phyloP scores from a whole-genome alignment of 2,113 vertebrate genomes.

The Smithornis capensis region DNA sequence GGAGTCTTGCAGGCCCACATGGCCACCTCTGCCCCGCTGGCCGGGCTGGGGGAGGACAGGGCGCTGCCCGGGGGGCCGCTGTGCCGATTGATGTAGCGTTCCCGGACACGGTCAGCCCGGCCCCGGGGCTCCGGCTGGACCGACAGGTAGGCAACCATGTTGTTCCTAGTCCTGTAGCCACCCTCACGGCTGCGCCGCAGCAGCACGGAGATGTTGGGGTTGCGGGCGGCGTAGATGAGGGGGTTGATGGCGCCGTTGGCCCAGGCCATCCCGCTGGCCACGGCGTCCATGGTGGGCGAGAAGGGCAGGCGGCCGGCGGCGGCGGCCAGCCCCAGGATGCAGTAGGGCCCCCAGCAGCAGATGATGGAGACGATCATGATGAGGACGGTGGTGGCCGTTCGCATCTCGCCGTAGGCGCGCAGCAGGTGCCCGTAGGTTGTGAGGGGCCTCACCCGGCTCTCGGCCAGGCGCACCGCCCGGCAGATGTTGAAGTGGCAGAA shows the following conservation, averaged over 20 bases:
- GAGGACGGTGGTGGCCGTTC: slow-evolving; percentile 91
- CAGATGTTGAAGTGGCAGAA: slow-evolving; percentile 96
- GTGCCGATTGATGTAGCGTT: slow-evolving; percentile 74
- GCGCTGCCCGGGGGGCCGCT: slow-evolving; percentile 63
- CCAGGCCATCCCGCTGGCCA: slow-evolving; percentile 91
- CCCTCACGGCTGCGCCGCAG: slow-evolving; percentile 86
- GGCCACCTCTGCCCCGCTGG: slow-evolving; percentile 79
- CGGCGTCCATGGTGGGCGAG: slow-evolving; percentile 83
- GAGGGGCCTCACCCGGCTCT: slow-evolving; percentile 85
- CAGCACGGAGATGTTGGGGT: slow-evolving; percentile 89
- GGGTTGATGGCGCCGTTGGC: slow-evolving; percentile 95
- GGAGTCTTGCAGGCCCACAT: slow-evolving; percentile 95
- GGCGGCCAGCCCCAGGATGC: slow-evolving; percentile 85
- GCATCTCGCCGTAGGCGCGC: slow-evolving; percentile 89
- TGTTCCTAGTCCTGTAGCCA: slow-evolving; percentile 90
- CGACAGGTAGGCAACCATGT: slow-evolving; percentile 75
- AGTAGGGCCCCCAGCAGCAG: slow-evolving; percentile 93
- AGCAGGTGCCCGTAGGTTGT: slow-evolving; percentile 87
- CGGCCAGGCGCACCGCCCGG: slow-evolving; percentile 84
- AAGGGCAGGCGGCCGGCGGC: slow-evolving; percentile 78
- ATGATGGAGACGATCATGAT: slow-evolving; percentile 92
- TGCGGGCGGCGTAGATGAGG: slow-evolving; percentile 89
- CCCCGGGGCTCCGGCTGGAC: slow-evolving; percentile 58
- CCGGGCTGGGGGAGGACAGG: slow-evolving; percentile 75
- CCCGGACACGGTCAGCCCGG: slow-evolving; percentile 71